Conservation (phyloP, 2,888 invertebrate genomes). For the Axea sp. region DNA sequence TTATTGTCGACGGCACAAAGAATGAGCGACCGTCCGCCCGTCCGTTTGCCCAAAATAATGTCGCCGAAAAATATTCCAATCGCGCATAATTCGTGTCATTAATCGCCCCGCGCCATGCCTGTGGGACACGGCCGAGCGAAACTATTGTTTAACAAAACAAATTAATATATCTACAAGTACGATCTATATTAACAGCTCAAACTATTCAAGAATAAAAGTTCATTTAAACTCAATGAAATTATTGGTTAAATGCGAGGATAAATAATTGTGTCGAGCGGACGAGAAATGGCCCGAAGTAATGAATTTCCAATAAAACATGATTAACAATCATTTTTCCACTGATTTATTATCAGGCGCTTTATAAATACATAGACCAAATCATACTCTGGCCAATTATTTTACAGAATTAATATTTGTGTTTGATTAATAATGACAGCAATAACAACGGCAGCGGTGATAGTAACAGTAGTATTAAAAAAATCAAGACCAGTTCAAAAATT, state of each 20-base stretch:
- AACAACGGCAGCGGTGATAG: not conserved
- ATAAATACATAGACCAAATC: conserved; percentile 6
- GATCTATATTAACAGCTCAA: conserved; percentile 2
- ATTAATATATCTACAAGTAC: not conserved
- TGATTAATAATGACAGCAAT: conserved; percentile 10
- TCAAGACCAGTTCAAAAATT: too few relatives aligned
- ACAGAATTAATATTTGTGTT: conserved; percentile 27
- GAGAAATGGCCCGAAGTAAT: conserved; percentile 14
- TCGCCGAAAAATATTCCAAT: conserved; percentile 1
- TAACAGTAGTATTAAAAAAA: too few relatives aligned
- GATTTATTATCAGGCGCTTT: conserved; percentile 24
- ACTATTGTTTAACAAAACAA: conserved; percentile 1
- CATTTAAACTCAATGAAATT: not conserved
- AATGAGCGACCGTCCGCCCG: too few relatives aligned
- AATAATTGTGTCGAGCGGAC: conserved; percentile 1
- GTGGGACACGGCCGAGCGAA: not conserved
- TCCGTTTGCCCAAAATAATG: conserved; percentile 7
- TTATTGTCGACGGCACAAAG: conserved; percentile 16
- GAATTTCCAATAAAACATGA: conserved; percentile 9
- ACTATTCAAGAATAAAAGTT: conserved; percentile 9
- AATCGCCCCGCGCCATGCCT: not conserved
- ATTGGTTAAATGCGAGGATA: too few relatives aligned
- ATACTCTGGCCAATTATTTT: conserved; percentile 15
- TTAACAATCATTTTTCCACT: conserved; percentile 15
- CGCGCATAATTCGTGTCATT: conserved; percentile 1